Evolutionary conservation across 1,140 invertebrate species (phyloP).

Genomic region (Thaumetopoea pityocampa): DNA sequence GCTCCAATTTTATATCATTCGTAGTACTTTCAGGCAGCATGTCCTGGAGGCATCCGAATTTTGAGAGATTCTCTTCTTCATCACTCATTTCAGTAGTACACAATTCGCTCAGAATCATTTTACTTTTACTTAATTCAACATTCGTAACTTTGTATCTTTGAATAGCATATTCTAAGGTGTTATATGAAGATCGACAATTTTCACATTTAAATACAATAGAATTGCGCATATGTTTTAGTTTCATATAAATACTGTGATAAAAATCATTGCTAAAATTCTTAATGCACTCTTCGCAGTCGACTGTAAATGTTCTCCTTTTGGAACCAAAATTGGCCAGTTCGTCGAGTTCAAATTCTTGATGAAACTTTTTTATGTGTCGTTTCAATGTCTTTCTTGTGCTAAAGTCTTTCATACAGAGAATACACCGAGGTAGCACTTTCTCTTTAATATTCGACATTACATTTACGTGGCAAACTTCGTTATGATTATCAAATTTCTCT

Average conservation of each 20-base stretch:
- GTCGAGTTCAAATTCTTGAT: constrained; percentile 43
- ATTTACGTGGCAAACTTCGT: constrained; percentile 25
- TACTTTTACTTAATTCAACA: constrained; percentile 27
- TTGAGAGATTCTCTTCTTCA: constrained; percentile 19
- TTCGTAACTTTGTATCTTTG: constrained; percentile 39
- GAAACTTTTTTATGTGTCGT: constrained; percentile 56
- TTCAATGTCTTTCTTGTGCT: constrained; percentile 54
- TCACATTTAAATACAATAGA: constrained; percentile 47
- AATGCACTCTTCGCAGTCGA: constrained; percentile 50
- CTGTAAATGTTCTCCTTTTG: constrained; percentile 23
- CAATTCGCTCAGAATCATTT: constrained; percentile 49
- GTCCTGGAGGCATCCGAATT: constrained; percentile 18
- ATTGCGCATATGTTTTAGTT: constrained; percentile 33
- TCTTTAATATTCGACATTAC: constrained; percentile 16
- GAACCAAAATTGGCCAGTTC: constrained; percentile 44
- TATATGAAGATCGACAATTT: constrained; percentile 34
- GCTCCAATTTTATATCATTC: constrained; percentile 21
- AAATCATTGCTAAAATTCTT: constrained; percentile 42
- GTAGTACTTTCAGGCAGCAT: constrained; percentile 27
- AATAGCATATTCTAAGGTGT: constrained; percentile 42
- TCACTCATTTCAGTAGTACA: constrained; percentile 55
- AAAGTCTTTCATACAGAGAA: constrained; percentile 58
- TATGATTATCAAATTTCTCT: constrained; percentile 46
- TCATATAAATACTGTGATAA: constrained; percentile 30
- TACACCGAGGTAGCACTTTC: constrained; percentile 37